Evolutionary conservation across 2,888 invertebrate species (phyloP).

Genomic region (Lissocephala sabroskyi): DNA sequence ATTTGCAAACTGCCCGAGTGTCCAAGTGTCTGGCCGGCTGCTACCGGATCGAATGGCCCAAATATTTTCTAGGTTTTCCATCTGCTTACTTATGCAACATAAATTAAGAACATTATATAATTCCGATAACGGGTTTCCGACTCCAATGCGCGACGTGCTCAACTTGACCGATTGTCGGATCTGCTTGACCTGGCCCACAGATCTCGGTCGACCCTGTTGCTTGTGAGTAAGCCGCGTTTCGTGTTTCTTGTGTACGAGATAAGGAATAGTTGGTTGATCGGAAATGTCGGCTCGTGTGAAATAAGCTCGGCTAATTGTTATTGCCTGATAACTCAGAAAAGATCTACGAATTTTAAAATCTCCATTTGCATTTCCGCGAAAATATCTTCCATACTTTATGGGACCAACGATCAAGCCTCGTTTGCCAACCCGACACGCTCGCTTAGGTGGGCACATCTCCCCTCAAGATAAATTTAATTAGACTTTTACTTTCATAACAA

Average conservation of each 20-base stretch:
- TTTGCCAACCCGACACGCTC: too few relatives aligned
- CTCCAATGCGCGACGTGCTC: conserved; percentile 27
- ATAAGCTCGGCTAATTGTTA: too few relatives aligned
- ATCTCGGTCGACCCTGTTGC: conserved; percentile 22
- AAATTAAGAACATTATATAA: conserved; percentile 31
- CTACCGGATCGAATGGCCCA: conserved; percentile 28
- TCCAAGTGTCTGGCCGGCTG: conserved; percentile 9
- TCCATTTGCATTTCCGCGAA: too few relatives aligned
- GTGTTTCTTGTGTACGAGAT: conserved; percentile 12
- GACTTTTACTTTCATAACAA: too few relatives aligned
- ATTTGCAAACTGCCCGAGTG: background rate
- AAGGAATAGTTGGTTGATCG: too few relatives aligned
- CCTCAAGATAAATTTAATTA: too few relatives aligned
- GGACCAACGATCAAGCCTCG: too few relatives aligned
- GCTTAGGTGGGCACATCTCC: too few relatives aligned
- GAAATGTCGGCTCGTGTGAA: too few relatives aligned
- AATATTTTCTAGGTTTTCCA: background rate
- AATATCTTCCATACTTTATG: too few relatives aligned
- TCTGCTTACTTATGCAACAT: conserved; percentile 2
- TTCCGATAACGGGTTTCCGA: conserved; percentile 26
- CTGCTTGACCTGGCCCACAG: conserved; percentile 37
- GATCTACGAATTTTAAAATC: too few relatives aligned
- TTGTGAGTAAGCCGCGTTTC: conserved; percentile 23
- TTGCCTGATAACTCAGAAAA: too few relatives aligned
- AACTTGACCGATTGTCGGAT: conserved; percentile 49